phyloP scores from a whole-genome alignment of 2,797 vertebrate species.

The Lindbergichthys nudifrons region DNA sequence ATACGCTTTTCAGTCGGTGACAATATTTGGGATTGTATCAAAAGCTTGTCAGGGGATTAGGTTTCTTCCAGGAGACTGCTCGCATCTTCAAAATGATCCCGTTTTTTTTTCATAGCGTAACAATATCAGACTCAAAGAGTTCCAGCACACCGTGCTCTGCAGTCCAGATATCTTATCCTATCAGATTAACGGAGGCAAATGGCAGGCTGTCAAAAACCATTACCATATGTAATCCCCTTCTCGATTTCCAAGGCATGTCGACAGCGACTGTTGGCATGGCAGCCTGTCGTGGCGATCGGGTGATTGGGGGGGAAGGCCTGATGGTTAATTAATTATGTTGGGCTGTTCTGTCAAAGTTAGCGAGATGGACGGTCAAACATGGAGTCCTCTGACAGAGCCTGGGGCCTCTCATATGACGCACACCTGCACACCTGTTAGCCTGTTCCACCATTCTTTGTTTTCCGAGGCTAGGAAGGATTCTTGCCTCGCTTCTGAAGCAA shows the following conservation, averaged over 20 bases:
- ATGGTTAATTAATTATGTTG: constrained; percentile 96
- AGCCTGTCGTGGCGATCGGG: constrained; percentile 67
- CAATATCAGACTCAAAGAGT: constrained; percentile 74
- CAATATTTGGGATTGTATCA: constrained; percentile 70
- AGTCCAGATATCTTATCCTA: constrained; percentile 77
- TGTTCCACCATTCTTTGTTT: no score
- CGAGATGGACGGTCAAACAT: constrained; percentile 90
- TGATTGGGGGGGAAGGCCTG: constrained; percentile 73
- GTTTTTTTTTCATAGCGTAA: constrained; percentile 60
- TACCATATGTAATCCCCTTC: constrained; percentile 80
- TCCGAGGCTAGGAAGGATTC: no score
- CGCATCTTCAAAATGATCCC: constrained; percentile 68
- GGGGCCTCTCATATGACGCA: no score
- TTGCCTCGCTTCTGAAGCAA: no score
- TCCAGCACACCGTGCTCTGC: constrained; percentile 66
- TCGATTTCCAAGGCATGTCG: constrained; percentile 74
- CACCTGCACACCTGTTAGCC: no score
- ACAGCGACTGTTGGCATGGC: constrained; percentile 73
- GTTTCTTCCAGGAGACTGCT: constrained; percentile 75
- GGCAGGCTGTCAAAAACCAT: constrained; percentile 81
- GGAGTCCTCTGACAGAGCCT: constrained; percentile 88
- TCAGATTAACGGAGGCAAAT: constrained; percentile 82
- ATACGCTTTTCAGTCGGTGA: constrained; percentile 62
- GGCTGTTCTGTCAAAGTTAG: constrained; percentile 92
- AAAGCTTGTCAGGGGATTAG: constrained; percentile 76